Evolutionary conservation across 2,797 vertebrate genomes (phyloP).

Genomic region (Thalassophryne amazonica): DNA sequence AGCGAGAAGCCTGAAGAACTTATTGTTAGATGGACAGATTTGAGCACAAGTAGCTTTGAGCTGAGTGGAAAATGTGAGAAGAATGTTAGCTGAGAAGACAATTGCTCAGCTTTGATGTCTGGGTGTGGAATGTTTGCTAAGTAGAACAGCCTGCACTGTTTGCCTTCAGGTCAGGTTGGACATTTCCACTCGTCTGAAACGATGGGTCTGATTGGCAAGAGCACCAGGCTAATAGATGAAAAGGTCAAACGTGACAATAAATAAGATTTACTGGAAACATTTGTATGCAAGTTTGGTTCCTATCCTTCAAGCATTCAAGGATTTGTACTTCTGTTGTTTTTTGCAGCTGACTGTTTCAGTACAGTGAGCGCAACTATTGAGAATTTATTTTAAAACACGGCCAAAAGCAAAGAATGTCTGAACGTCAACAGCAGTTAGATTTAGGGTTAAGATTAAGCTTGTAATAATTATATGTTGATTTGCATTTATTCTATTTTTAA

Average conservation of each 20-base stretch:
- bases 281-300: too few relatives aligned
- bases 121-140: constrained; percentile 60
- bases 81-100: constrained; percentile 39
- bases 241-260: background rate
- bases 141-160: constrained; percentile 59
- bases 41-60: constrained; percentile 35
- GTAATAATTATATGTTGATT: constrained; percentile 29
- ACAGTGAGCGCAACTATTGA: background rate
- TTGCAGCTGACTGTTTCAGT: background rate
- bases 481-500: constrained; percentile 32
- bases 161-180: constrained; percentile 57
- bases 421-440: constrained; percentile 25
- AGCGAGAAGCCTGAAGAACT: background rate
- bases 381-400: background rate
- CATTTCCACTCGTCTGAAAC: constrained; percentile 27
- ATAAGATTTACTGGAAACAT: too few relatives aligned
- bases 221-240: constrained; percentile 1
- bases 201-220: constrained; percentile 3
- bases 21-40: constrained; percentile 5
- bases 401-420: background rate
- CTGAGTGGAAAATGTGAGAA: constrained; percentile 46
- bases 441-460: constrained; percentile 23
- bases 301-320: too few relatives aligned
- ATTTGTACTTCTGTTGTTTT: background rate
- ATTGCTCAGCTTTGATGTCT: constrained; percentile 58